These are phyloP conservation scores for Campylomormyrus numenius DNA, from an alignment of 2,113 vertebrate species.

Conservation along the genomic window DNA sequence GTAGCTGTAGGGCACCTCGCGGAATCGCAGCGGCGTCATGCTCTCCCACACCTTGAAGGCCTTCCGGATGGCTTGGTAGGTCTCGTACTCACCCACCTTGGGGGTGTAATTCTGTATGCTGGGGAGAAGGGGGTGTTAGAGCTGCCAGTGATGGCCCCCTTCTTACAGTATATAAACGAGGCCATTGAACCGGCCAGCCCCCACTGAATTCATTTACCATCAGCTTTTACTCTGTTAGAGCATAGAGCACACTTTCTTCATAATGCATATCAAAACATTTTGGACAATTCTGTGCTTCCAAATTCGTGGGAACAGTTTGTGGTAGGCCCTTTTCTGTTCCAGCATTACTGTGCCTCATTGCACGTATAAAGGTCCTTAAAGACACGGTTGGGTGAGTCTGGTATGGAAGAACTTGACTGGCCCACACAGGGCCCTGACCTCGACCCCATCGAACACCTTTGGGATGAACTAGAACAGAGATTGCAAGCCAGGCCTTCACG, in stretches of 20 bases:
- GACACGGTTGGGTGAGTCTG: background rate
- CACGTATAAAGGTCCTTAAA: background rate
- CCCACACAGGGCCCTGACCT: background rate
- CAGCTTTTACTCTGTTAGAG: too few relatives aligned
- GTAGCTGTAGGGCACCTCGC: constrained; percentile 74
- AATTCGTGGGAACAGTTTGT: background rate
- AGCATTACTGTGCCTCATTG: background rate
- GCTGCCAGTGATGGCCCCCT: background rate
- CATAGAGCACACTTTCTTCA: background rate
- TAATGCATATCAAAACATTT: background rate
- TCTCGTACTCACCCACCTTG: constrained; percentile 77
- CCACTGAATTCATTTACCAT: too few relatives aligned
- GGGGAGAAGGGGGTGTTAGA: constrained; percentile 5
- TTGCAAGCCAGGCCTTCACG: background rate
- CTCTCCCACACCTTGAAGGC: constrained; percentile 80
- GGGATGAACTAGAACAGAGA: background rate
- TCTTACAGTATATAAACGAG: background rate
- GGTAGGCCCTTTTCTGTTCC: background rate
- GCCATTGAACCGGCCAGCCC: background rate
- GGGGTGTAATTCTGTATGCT: constrained; percentile 76
- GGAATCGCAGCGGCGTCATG: constrained; percentile 72
- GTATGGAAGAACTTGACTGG: background rate
- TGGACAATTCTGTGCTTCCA: background rate
- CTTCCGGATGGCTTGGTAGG: constrained; percentile 73
- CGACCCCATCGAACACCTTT: background rate